These are phyloP conservation scores for human DNA, from an alignment of 2,113 vertebrate genomes.

Conservation along the genomic window DNA sequence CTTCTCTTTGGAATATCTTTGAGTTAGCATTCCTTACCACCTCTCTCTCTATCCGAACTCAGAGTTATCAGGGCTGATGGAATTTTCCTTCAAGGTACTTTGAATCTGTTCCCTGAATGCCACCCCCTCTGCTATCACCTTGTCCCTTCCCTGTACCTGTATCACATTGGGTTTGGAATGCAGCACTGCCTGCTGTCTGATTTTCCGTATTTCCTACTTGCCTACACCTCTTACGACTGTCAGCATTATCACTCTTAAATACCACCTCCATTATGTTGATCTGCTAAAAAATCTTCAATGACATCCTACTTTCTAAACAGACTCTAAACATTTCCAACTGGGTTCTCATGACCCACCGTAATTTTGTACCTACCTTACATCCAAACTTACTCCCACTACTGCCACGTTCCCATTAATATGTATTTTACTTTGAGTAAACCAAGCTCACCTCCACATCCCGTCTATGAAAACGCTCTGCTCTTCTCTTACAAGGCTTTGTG, in stretches of 20 bases:
- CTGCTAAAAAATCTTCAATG: not conserved
- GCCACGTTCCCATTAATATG: not conserved
- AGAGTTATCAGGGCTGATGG: constrained; percentile 17
- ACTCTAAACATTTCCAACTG: not conserved
- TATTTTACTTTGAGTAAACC: not conserved
- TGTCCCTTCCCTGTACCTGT: not conserved
- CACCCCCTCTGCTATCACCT: not conserved
- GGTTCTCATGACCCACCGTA: not conserved
- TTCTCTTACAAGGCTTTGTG: not conserved
- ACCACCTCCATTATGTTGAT: not conserved
- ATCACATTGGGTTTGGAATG: not conserved
- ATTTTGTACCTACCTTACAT: not conserved
- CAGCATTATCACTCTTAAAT: not conserved
- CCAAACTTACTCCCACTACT: not conserved
- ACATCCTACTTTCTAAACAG: not conserved
- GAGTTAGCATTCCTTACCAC: not conserved
- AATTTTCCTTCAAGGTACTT: constrained; percentile 66
- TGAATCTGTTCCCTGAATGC: not conserved
- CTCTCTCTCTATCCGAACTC: constrained; percentile 18
- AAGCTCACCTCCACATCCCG: not conserved
- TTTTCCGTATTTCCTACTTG: not conserved
- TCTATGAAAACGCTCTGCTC: not conserved
- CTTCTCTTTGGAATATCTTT: not conserved
- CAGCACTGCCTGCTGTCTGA: not conserved
- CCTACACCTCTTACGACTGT: not conserved